A percentile compares a stretch with the other conserved stretches of the same genome.
phyloP scores from a whole-genome alignment of 2,797 vertebrate genomes.

The Sebastiscus tertius region DNA sequence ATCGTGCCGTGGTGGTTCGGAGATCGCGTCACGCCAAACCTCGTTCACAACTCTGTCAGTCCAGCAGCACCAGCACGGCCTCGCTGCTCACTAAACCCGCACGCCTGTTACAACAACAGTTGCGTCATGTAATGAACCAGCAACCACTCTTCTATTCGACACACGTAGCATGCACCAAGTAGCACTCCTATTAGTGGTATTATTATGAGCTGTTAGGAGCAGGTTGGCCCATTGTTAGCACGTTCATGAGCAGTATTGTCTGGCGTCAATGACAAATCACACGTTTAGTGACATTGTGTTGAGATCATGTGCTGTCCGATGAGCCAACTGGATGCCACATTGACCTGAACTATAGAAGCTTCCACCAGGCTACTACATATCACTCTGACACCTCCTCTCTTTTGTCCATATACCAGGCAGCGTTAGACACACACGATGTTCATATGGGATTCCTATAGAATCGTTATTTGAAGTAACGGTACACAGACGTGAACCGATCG shows the following conservation, averaged over 20 bases:
- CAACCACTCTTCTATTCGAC: background rate
- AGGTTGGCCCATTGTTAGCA: background rate
- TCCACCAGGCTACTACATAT: too few relatives aligned
- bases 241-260: too few relatives aligned
- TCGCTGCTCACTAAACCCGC: rapidly evolving
- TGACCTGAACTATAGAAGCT: background rate
- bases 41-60: background rate
- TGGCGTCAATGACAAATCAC: background rate
- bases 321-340: background rate
- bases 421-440: background rate
- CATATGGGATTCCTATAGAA: background rate
- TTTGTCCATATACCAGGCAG: rapidly evolving
- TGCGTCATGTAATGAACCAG: rapidly evolving
- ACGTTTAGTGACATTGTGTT: background rate
- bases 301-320: rapidly evolving
- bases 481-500: too few relatives aligned
- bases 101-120: rapidly evolving
- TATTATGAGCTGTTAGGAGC: background rate
- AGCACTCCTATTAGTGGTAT: too few relatives aligned
- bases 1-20: background rate
- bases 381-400: rapidly evolving
- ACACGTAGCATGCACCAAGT: rapidly evolving
- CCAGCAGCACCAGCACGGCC: too few relatives aligned
- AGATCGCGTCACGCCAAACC: slow-evolving; percentile 38
- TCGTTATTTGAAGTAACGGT: background rate